Evolutionary conservation across 2,113 vertebrate species (phyloP).

Genomic region (Pelusios castaneus): DNA sequence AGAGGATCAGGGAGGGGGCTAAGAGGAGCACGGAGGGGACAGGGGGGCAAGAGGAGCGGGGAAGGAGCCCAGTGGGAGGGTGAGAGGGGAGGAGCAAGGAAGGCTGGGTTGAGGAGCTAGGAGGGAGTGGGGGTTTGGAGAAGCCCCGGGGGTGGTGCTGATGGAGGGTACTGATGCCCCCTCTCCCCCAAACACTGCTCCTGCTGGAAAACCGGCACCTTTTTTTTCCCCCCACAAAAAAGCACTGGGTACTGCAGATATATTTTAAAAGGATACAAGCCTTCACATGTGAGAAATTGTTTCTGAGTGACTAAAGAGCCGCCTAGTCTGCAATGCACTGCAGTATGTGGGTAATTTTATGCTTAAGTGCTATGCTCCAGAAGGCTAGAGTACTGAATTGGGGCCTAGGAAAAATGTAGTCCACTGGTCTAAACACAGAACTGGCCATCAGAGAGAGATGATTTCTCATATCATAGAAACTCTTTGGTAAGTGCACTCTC

Average conservation of each 20-base stretch:
- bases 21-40: too few relatives aligned
- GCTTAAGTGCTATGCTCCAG: neutral
- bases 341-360: neutral
- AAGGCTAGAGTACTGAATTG: neutral
- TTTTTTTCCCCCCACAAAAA: too few relatives aligned
- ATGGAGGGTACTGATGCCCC: too few relatives aligned
- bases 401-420: neutral
- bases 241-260: neutral
- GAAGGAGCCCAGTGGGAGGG: too few relatives aligned
- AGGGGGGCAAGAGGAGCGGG: too few relatives aligned
- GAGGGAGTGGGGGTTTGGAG: too few relatives aligned
- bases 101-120: too few relatives aligned
- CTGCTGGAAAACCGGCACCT: too few relatives aligned
- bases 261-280: neutral
- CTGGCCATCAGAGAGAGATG: neutral
- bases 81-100: too few relatives aligned
- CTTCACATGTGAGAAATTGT: fast-evolving
- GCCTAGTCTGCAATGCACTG: neutral
- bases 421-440: neutral
- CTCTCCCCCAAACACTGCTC: too few relatives aligned
- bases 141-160: too few relatives aligned
- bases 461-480: neutral
- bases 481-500: neutral
- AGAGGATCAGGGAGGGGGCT: too few relatives aligned
- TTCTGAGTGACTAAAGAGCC: neutral